Conservation (phyloP, 2,113 vertebrate species). For the Patagioenas fasciata region DNA sequence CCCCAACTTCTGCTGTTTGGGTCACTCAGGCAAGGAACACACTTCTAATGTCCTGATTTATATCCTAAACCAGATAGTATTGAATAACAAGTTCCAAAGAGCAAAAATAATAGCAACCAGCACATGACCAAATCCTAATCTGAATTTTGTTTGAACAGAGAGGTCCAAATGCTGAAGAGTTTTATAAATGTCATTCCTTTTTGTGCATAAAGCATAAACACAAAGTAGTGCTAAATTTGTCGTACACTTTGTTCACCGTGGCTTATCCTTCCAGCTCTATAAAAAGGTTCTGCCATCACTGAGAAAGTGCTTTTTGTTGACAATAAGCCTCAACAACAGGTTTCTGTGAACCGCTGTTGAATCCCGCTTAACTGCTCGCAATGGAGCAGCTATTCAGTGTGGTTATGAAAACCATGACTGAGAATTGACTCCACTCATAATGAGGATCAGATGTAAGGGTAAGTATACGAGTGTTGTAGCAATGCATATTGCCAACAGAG, state of each 20-base stretch:
- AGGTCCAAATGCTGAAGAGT: not conserved
- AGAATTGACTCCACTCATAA: slow-evolving; percentile 12
- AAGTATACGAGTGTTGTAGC: not conserved
- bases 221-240: not conserved
- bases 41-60: not conserved
- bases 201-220: not conserved
- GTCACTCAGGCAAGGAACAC: not conserved
- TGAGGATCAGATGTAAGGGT: slow-evolving; percentile 20
- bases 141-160: not conserved
- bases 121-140: not conserved
- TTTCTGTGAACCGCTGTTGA: not conserved
- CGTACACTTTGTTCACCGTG: not conserved
- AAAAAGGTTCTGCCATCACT: not conserved
- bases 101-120: not conserved
- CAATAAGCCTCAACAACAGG: not conserved
- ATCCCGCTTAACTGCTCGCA: not conserved
- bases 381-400: not conserved
- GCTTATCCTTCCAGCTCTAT: not conserved
- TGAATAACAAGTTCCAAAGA: not conserved
- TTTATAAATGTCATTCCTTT: not conserved
- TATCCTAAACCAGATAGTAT: not conserved
- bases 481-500: not conserved
- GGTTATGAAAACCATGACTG: slow-evolving; percentile 10
- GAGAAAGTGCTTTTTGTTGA: slow-evolving; percentile 12
- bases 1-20: not conserved